phyloP scores from a whole-genome alignment of 2,888 invertebrate genomes.

The Ceraclea dissimilis region DNA sequence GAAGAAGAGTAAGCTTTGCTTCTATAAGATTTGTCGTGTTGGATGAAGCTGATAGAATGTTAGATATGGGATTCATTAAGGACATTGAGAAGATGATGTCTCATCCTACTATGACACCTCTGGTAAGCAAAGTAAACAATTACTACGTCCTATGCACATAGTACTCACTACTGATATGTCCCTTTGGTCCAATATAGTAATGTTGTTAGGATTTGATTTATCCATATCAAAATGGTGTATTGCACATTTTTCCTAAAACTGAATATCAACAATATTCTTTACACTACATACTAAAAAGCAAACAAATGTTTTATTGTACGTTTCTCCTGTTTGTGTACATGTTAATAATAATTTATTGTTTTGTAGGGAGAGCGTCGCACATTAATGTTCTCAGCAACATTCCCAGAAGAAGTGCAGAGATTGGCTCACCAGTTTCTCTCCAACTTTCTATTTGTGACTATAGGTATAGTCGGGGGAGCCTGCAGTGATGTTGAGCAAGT shows the following conservation, averaged over 20 bases:
- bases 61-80: slow-evolving; percentile 99
- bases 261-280: too few species aligned
- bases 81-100: slow-evolving; percentile 81
- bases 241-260: too few species aligned
- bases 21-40: slow-evolving; percentile 83
- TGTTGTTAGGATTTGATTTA: too few species aligned
- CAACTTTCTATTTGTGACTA: slow-evolving; percentile 78
- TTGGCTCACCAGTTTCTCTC: slow-evolving; percentile 72
- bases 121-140: slow-evolving; percentile 55
- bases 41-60: slow-evolving; percentile 99
- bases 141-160: too few species aligned
- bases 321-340: too few species aligned
- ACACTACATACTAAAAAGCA: too few species aligned
- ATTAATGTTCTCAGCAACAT: slow-evolving; percentile 99
- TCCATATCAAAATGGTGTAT: too few species aligned
- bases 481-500: slow-evolving; percentile 83
- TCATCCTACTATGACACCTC: slow-evolving; percentile 76
- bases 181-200: too few species aligned
- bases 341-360: too few species aligned
- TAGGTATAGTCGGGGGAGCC: slow-evolving; percentile 91
- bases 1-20: slow-evolving; percentile 85
- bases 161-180: neutral
- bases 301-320: too few species aligned
- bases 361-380: slow-evolving; percentile 77
- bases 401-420: slow-evolving; percentile 94